Conservation (phyloP, 2,888 invertebrate species). For the Entomobrya multifasciata region DNA sequence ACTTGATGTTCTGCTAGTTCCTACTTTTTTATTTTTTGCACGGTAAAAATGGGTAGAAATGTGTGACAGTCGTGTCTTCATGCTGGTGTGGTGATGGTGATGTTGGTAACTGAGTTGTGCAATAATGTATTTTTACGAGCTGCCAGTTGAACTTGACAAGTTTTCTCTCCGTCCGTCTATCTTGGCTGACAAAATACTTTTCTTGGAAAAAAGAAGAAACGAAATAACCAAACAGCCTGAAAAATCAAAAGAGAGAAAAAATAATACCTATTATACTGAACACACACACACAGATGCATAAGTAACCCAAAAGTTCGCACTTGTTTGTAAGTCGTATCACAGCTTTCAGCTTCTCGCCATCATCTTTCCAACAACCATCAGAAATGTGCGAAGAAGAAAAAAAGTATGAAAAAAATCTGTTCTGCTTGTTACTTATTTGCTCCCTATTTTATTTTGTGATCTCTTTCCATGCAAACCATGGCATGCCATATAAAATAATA, state of each 20-base stretch:
- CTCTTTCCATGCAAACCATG: too few species aligned
- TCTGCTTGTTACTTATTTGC: background rate
- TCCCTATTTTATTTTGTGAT: background rate
- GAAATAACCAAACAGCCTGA: background rate
- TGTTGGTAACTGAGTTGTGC: slow-evolving; percentile 66
- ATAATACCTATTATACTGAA: background rate
- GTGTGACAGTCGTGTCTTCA: background rate
- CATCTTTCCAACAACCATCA: background rate
- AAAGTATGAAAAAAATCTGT: slow-evolving; percentile 44
- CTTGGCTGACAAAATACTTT: slow-evolving; percentile 53
- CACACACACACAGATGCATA: background rate
- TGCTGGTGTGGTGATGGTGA: background rate
- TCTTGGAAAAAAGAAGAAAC: slow-evolving; percentile 37
- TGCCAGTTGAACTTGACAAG: slow-evolving; percentile 74
- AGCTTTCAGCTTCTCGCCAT: slow-evolving; percentile 19
- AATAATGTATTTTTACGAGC: slow-evolving; percentile 73
- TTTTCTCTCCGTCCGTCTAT: background rate
- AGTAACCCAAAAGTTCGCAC: slow-evolving; percentile 13
- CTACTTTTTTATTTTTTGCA: slow-evolving; percentile 30
- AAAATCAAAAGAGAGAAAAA: too few species aligned
- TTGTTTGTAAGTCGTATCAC: slow-evolving; percentile 45
- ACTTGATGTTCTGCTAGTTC: slow-evolving; percentile 25
- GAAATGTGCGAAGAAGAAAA: background rate
- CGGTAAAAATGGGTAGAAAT: slow-evolving; percentile 8
- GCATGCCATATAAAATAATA: background rate